Evolutionary conservation across 2,113 vertebrate genomes (phyloP).

Genomic region (Misgurnus mizolepis): DNA sequence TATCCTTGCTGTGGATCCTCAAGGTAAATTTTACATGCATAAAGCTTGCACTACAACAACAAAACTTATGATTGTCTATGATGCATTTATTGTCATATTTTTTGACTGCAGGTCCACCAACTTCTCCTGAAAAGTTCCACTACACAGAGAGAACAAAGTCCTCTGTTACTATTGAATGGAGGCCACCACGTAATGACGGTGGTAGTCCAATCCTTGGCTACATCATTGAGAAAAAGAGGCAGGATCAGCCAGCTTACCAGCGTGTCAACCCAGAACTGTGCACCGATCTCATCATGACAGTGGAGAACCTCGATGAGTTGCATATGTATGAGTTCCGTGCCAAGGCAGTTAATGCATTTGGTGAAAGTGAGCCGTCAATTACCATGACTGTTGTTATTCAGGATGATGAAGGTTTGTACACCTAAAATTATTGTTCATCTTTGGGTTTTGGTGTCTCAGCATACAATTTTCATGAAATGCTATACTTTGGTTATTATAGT

Average conservation of each 20-base stretch:
- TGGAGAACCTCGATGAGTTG: conserved; percentile 87
- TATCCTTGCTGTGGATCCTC: conserved; percentile 90
- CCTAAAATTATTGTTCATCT: neutral
- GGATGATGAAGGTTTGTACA: conserved; percentile 91
- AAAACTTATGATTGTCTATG: neutral
- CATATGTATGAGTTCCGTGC: conserved; percentile 98
- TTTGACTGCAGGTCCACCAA: conserved; percentile 82
- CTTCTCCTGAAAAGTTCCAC: conserved; percentile 91
- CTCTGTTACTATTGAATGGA: conserved; percentile 89
- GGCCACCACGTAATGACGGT: conserved; percentile 90
- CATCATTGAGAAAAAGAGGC: conserved; percentile 91
- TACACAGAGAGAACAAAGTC: conserved; percentile 93
- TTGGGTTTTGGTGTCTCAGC: neutral
- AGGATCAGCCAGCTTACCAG: conserved; percentile 87
- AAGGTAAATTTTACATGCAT: conserved; percentile 72
- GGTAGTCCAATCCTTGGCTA: conserved; percentile 94
- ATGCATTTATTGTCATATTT: neutral
- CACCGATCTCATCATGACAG: conserved; percentile 81
- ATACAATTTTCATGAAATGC: neutral
- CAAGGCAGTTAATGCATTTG: conserved; percentile 88
- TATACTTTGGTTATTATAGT: conserved; percentile 66
- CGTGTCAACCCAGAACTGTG: conserved; percentile 85
- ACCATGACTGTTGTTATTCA: conserved; percentile 90
- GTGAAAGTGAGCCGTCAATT: conserved; percentile 92
- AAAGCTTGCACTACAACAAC: neutral